Conservation (phyloP, 1,140 invertebrate genomes). For the Gryllus bimaculatus region DNA sequence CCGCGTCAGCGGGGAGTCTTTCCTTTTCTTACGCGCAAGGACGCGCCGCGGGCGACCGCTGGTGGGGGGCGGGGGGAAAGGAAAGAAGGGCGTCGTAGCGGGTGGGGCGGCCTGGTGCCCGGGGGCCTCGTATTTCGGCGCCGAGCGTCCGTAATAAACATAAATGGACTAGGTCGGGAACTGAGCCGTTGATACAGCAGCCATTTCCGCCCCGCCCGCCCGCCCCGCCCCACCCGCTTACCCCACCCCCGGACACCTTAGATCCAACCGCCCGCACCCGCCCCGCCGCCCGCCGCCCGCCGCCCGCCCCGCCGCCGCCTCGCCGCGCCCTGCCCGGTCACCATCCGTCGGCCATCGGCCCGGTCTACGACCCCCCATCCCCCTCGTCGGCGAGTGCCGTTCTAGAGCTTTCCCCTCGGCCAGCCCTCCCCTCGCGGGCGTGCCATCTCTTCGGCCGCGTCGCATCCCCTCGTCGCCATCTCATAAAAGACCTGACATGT, state of each 20-base stretch:
- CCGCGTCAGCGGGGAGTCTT: neutral
- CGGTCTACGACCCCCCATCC: too few relatives aligned
- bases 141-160: neutral
- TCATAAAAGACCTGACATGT: constrained; percentile 4
- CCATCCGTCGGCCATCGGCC: too few relatives aligned
- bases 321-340: too few relatives aligned
- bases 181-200: neutral
- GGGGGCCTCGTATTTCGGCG: neutral
- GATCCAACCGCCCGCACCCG: too few relatives aligned
- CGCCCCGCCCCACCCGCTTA: too few relatives aligned
- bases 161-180: neutral
- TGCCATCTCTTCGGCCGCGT: neutral
- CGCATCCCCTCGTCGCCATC: neutral
- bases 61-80: neutral
- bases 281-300: too few relatives aligned
- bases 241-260: too few relatives aligned
- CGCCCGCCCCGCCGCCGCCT: too few relatives aligned
- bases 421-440: neutral
- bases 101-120: neutral
- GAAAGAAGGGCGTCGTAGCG: neutral
- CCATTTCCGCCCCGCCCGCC: neutral
- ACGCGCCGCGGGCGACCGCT: too few relatives aligned
- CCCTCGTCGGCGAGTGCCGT: too few relatives aligned
- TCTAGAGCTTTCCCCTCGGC: neutral
- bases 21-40: neutral